Percentiles rank a stretch among this genome's conserved stretches.
Evolutionary conservation across 92 coral and sea anemone species (phyloP).

Genomic region (Pocillopora meandrina): DNA sequence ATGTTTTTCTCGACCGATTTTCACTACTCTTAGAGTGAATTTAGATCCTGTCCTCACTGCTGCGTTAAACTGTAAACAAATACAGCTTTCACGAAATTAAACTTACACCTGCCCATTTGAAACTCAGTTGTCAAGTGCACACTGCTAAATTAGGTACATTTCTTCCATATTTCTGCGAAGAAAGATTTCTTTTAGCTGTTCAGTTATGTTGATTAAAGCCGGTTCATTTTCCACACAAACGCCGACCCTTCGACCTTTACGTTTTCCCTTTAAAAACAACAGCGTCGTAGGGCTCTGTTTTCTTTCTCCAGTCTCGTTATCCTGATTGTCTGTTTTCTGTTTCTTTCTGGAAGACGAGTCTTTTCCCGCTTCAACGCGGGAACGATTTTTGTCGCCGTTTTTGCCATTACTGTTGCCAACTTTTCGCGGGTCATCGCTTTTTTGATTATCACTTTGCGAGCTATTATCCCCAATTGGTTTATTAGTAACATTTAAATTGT

Average conservation of each 20-base stretch:
- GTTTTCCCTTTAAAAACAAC: slow-evolving; percentile 64
- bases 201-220: slow-evolving; percentile 74
- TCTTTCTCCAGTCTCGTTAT: slow-evolving; percentile 44
- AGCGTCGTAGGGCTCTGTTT: slow-evolving; percentile 66
- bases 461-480: not conserved
- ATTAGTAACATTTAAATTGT: not conserved
- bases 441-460: slow-evolving; percentile 20
- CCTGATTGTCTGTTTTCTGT: slow-evolving; percentile 7
- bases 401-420: not conserved
- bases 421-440: slow-evolving; percentile 3
- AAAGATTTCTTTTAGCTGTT: slow-evolving; percentile 83
- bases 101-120: slow-evolving; percentile 35
- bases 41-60: not conserved
- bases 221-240: slow-evolving; percentile 80
- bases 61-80: slow-evolving; percentile 37
- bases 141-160: slow-evolving; percentile 78
- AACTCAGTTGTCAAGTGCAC: not conserved
- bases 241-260: slow-evolving; percentile 72
- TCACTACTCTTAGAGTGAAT: not conserved
- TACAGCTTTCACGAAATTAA: slow-evolving; percentile 7
- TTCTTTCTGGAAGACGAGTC: not conserved
- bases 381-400: not conserved
- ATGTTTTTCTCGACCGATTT: not conserved
- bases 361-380: not conserved
- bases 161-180: slow-evolving; percentile 90